These are phyloP conservation scores for Papilio gigon DNA, from an alignment of 2,888 invertebrate species.

Conservation along the genomic window DNA sequence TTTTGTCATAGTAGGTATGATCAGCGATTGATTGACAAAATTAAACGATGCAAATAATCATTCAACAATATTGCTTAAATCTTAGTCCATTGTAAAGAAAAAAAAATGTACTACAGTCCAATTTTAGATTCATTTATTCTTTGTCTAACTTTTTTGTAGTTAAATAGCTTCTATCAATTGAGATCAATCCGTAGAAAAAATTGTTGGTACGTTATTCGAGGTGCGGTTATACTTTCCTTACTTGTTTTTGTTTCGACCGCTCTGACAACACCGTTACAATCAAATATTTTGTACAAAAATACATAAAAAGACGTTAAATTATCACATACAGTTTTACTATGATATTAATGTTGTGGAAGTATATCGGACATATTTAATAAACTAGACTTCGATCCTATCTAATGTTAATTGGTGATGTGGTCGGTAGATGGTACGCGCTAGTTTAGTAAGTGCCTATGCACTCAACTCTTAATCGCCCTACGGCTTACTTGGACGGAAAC, in stretches of 20 bases:
- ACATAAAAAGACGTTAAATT: conserved; percentile 4
- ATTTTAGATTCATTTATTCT: conserved; percentile 35
- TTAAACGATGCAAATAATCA: not conserved
- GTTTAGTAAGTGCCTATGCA: no score
- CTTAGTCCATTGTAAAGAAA: conserved; percentile 11
- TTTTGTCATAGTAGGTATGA: not conserved
- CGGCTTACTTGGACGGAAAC: no score
- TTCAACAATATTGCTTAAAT: not conserved
- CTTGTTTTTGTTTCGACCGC: conserved; percentile 32
- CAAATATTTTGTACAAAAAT: conserved; percentile 21
- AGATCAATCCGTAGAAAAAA: conserved; percentile 37
- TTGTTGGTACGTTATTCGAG: conserved; percentile 26
- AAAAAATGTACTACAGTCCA: conserved; percentile 25
- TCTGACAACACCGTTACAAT: conserved; percentile 26
- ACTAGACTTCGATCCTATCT: no score
- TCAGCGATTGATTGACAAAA: not conserved
- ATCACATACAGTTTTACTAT: no score
- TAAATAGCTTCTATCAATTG: conserved; percentile 39
- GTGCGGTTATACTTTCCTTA: conserved; percentile 33
- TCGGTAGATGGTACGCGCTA: no score
- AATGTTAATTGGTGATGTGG: no score
- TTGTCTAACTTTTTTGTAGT: conserved; percentile 31
- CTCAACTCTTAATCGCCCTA: no score
- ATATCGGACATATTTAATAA: no score
- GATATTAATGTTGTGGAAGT: no score